Percentiles rank a stretch among this genome's conserved stretches.
Evolutionary conservation across 2,797 vertebrate species (phyloP).

Genomic region (Falco columbarius): DNA sequence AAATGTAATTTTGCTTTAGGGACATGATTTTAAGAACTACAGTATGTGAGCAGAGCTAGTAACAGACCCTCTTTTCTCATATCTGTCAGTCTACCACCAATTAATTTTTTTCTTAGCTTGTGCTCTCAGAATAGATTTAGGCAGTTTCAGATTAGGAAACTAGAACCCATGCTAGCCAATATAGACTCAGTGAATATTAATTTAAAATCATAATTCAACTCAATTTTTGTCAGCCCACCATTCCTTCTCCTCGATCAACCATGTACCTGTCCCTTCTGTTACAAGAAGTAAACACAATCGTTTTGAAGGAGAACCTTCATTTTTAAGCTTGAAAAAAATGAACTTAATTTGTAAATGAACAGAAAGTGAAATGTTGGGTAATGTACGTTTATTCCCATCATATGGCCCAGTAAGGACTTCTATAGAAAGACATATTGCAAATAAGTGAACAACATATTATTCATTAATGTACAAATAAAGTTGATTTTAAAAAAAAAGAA

Average conservation of each 20-base stretch:
- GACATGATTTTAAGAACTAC: not conserved
- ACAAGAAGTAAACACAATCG: not conserved
- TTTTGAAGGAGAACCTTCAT: not conserved
- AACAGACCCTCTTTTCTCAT: not conserved
- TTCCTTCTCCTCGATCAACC: not conserved
- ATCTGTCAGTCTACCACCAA: not conserved
- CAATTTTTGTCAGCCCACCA: not conserved
- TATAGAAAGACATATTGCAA: constrained; percentile 30
- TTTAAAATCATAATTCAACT: not conserved
- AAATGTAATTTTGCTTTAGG: not conserved
- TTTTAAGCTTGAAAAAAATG: not conserved
- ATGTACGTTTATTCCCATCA: constrained; percentile 11
- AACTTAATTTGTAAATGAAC: not conserved
- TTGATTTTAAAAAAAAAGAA: constrained; percentile 22
- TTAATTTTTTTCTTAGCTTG: not conserved
- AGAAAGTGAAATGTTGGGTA: not conserved
- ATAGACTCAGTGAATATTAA: not conserved
- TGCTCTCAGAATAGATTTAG: not conserved
- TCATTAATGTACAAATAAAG: constrained; percentile 44
- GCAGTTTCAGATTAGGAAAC: not conserved
- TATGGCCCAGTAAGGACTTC: not conserved
- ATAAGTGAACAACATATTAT: constrained; percentile 51
- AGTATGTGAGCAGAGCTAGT: not conserved
- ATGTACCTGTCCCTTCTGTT: not conserved
- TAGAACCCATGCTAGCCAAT: not conserved